Conservation (phyloP, 2,888 invertebrate genomes). For the Drosophila cognata region DNA sequence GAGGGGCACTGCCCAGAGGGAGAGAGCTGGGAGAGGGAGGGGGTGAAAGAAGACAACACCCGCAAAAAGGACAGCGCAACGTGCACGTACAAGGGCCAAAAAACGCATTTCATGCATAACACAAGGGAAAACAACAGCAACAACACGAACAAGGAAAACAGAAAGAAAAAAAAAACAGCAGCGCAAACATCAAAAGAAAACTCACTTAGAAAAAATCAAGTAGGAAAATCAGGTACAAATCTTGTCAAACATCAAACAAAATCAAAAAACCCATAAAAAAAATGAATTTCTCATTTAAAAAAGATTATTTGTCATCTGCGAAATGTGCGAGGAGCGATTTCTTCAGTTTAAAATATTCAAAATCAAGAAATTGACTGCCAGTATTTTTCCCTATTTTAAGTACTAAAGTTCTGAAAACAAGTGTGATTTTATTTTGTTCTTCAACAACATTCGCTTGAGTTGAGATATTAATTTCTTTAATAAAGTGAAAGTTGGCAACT, state of each 20-base stretch:
- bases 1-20: background rate
- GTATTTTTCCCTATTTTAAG: accelerated
- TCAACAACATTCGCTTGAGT: background rate
- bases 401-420: background rate
- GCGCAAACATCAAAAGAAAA: background rate
- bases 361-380: no score
- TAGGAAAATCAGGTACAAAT: background rate
- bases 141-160: conserved; percentile 10
- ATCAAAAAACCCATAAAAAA: background rate
- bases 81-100: conserved; percentile 78
- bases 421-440: no score
- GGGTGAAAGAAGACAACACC: background rate
- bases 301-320: background rate
- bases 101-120: conserved; percentile 73
- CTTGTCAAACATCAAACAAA: background rate
- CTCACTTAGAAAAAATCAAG: conserved; percentile 1
- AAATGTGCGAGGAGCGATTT: no score
- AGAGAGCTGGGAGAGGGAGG: background rate
- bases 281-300: background rate
- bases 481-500: background rate
- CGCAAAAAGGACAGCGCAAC: conserved; percentile 57
- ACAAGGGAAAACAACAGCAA: conserved; percentile 24
- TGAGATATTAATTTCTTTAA: background rate
- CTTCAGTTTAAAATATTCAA: background rate
- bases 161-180: conserved; percentile 17